Base-by-base conservation (phyloP, 2,888 invertebrate species). In the Portevinia maculata region DNA sequence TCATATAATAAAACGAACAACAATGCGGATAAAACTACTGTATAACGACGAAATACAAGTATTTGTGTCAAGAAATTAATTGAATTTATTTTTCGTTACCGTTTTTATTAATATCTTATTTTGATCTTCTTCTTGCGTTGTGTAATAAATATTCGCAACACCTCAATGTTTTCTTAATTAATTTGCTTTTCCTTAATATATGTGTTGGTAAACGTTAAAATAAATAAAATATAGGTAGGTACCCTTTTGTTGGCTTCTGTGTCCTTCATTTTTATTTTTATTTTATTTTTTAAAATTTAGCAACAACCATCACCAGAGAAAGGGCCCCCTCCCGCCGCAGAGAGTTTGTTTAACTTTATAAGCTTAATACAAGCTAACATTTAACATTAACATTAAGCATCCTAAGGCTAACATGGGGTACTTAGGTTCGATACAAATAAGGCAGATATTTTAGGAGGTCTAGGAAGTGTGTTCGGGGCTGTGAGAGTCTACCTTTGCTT, bases 111-210 rank as follows among this genome's bases (percentile, higher is more conserved):
- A 67, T 79, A 74, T 74, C 69, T 62, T 34, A 62, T 30, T 71
- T 79, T 60, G 60, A 76, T 83, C 65, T 59, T 9, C 17, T 65
- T 50, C 48, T 44, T 76, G 65, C 76, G 60, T 71, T 41, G 41
- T 71, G 17, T 57, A 71, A 76, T 83, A 71, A 83, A 83, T 83
- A 67, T 76, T 60, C 52, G 21, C 60, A 76, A 71, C 81, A 83
- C 81, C 76, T 83, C 55, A 41, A 37, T 71, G 48, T 70, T 76
- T 60, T 75, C 65, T 76, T 76, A 83, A 83, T 71, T 71, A 81
- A 81, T 76, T 76, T 76, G 70, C 65, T 60, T 67, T 79, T 65
- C 60, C 70, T 75, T 65, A 55, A 60, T 64, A 69, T 64, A 53
- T 17, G 15, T 37, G 6, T 32, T 52, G 50, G 64, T 28, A 48